Conservation (phyloP, 2,888 invertebrate species). For the Melangyna quadrimaculata region DNA sequence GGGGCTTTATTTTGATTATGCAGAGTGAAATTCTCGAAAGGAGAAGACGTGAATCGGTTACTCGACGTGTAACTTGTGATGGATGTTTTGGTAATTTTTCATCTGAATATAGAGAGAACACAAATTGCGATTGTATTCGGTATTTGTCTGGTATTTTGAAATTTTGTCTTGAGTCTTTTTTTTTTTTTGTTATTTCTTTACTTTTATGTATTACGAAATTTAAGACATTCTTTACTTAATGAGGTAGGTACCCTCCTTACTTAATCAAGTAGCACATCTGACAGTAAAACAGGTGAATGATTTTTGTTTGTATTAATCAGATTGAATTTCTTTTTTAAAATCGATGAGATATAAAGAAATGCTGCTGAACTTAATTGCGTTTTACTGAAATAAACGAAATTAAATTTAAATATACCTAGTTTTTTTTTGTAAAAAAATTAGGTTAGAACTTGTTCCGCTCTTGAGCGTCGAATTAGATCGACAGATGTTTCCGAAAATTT, state of each 20-base stretch:
- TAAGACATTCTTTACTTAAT: neutral
- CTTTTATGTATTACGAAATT: constrained; percentile 27
- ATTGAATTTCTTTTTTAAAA: neutral
- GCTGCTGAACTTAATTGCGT: neutral
- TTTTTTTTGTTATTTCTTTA: neutral
- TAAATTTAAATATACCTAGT: neutral
- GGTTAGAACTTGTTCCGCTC: neutral
- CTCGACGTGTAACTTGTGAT: constrained; percentile 20
- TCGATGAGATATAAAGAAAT: neutral
- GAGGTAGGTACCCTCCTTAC: neutral
- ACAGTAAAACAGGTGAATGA: constrained; percentile 5
- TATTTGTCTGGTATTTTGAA: constrained; percentile 20
- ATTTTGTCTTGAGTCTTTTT: constrained; percentile 14
- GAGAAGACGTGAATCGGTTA: constrained; percentile 27
- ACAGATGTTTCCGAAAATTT: neutral
- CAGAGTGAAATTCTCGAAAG: neutral
- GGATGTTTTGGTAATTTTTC: constrained; percentile 26
- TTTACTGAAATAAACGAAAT: neutral
- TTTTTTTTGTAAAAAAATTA: neutral
- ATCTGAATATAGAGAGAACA: neutral
- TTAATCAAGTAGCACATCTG: neutral
- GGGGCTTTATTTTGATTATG: constrained; percentile 18
- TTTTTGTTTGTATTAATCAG: neutral
- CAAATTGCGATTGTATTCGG: constrained; percentile 31
- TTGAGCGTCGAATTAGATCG: neutral